Conservation (phyloP, 1,140 invertebrate species). For the Drosophila tristis region DNA sequence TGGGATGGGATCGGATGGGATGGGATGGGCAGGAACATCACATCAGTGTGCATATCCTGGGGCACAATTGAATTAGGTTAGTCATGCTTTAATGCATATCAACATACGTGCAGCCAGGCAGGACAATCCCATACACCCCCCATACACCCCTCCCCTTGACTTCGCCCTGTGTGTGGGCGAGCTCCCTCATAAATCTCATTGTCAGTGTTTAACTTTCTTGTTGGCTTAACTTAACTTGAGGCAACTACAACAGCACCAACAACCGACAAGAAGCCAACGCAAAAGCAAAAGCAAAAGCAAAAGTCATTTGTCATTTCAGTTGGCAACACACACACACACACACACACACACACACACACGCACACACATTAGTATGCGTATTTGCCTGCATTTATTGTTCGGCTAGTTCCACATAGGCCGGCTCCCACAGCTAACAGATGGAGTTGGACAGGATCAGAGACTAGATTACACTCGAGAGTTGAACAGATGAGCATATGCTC, state of each 20-base stretch:
- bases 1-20: neutral
- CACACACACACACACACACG: constrained; percentile 16
- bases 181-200: constrained; percentile 77
- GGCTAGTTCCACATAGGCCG: neutral
- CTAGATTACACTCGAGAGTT: too few species aligned
- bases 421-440: neutral
- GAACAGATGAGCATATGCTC: too few species aligned
- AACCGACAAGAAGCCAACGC: constrained; percentile 12
- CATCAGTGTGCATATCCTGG: constrained; percentile 70
- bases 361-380: constrained; percentile 20
- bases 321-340: constrained; percentile 56
- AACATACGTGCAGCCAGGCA: constrained; percentile 78
- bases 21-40: neutral
- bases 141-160: neutral
- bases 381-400: constrained; percentile 27
- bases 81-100: constrained; percentile 82
- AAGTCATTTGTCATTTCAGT: constrained; percentile 81
- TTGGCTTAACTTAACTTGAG: constrained; percentile 77
- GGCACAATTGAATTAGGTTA: constrained; percentile 83
- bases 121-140: constrained; percentile 33
- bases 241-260: constrained; percentile 49
- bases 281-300: constrained; percentile 64
- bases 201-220: constrained; percentile 82
- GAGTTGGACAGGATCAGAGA: too few species aligned
- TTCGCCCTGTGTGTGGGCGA: constrained; percentile 26